phyloP scores from a whole-genome alignment of 2,888 invertebrate genomes.

The Prenolepis imparis region DNA sequence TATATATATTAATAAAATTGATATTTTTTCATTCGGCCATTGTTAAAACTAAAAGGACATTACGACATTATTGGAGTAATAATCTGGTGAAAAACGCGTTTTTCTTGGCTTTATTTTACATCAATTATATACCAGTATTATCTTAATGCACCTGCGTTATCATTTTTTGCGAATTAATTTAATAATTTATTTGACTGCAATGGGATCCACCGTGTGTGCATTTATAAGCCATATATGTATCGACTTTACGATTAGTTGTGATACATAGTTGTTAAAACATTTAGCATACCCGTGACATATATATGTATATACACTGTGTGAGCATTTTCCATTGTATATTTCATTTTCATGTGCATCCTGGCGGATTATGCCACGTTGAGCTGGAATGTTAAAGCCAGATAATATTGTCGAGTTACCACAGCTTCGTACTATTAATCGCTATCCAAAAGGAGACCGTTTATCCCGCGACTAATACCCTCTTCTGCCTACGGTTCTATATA shows the following conservation, averaged over 20 bases:
- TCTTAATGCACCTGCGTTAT: not conserved
- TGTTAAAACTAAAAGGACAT: not conserved
- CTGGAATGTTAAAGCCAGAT: conserved; percentile 32
- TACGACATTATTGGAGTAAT: not conserved
- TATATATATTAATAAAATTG: not conserved
- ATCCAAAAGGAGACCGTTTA: conserved; percentile 32
- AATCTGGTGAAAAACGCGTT: not conserved
- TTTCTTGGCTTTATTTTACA: not conserved
- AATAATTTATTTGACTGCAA: not conserved
- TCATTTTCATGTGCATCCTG: not conserved
- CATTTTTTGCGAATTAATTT: not conserved
- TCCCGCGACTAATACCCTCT: conserved; percentile 15
- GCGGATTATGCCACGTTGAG: conserved; percentile 34
- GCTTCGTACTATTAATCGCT: conserved; percentile 35
- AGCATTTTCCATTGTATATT: conserved; percentile 30
- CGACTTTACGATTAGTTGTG: not conserved
- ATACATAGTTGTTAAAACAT: conserved; percentile 29
- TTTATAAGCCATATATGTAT: not conserved
- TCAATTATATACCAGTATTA: not conserved
- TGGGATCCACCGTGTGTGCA: not conserved
- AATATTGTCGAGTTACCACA: conserved; percentile 23
- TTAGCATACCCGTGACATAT: conserved; percentile 30
- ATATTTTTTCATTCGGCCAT: not conserved
- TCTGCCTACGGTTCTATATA: not conserved
- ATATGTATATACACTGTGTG: not conserved